Evolutionary conservation across 2,797 vertebrate genomes (phyloP).

Genomic region (Epinephelus coioides): DNA sequence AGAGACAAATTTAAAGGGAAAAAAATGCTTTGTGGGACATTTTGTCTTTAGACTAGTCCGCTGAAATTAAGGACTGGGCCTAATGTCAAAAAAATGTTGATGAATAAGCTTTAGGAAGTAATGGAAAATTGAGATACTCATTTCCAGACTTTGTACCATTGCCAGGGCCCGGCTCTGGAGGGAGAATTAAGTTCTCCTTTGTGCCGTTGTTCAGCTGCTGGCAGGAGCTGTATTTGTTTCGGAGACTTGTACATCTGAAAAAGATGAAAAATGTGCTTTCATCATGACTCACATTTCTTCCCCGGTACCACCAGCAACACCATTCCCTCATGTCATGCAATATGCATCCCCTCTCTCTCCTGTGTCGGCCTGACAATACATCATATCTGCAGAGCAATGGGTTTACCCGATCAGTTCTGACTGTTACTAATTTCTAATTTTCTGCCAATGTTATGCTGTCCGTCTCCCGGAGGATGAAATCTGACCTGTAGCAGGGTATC

Average conservation of each 20-base stretch:
- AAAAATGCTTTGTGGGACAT: slow-evolving; percentile 34
- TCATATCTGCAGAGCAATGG: slow-evolving; percentile 22
- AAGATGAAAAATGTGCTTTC: slow-evolving; percentile 67
- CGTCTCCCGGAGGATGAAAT: neutral
- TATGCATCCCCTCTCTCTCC: slow-evolving; percentile 20
- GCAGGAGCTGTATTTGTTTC: slow-evolving; percentile 81
- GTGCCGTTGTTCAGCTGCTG: slow-evolving; percentile 78
- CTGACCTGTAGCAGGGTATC: slow-evolving; percentile 87
- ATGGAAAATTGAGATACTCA: slow-evolving; percentile 69
- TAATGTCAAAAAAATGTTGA: slow-evolving; percentile 62
- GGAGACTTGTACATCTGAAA: slow-evolving; percentile 84
- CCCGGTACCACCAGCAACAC: slow-evolving; percentile 41
- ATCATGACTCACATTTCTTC: slow-evolving; percentile 48
- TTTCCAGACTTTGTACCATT: slow-evolving; percentile 76
- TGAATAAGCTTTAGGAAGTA: slow-evolving; percentile 75
- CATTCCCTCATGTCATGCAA: slow-evolving; percentile 46
- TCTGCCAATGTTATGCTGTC: slow-evolving; percentile 20
- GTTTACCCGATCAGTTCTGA: slow-evolving; percentile 31
- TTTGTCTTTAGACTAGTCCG: slow-evolving; percentile 55
- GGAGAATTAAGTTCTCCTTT: slow-evolving; percentile 75
- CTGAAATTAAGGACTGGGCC: slow-evolving; percentile 57
- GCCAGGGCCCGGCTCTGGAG: slow-evolving; percentile 66
- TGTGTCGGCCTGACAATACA: slow-evolving; percentile 19
- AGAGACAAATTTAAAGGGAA: slow-evolving; percentile 38
- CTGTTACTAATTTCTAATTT: slow-evolving; percentile 40